phyloP scores from a whole-genome alignment of 1,140 invertebrate genomes.

The Drosophila rufa region DNA sequence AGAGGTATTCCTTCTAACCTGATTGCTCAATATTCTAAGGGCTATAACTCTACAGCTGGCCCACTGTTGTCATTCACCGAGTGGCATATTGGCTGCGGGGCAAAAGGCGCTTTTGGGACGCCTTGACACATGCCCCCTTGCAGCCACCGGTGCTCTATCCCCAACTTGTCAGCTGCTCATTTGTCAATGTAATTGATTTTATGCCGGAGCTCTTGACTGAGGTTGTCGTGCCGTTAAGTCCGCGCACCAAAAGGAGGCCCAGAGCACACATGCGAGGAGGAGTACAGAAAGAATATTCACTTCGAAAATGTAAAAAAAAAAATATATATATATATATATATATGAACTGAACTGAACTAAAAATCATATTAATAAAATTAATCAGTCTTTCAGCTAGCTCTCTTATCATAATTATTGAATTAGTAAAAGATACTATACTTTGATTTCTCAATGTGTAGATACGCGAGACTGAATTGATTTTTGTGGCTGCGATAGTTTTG shows the following conservation, averaged over 20 bases:
- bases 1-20: background rate
- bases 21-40: background rate
- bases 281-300: background rate
- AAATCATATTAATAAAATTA: too few species aligned
- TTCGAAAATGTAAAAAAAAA: too few species aligned
- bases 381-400: too few species aligned
- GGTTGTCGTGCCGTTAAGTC: slow-evolving; percentile 58
- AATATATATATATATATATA: too few species aligned
- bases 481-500: slow-evolving; percentile 30
- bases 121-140: slow-evolving; percentile 54
- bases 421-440: background rate
- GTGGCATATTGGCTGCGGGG: slow-evolving; percentile 48
- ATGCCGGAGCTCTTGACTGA: slow-evolving; percentile 78
- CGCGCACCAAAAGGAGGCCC: background rate
- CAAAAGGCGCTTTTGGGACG: slow-evolving; percentile 62
- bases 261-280: slow-evolving; percentile 1
- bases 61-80: slow-evolving; percentile 21
- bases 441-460: slow-evolving; percentile 7
- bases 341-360: background rate
- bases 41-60: background rate
- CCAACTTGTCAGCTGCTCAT: slow-evolving; percentile 79
- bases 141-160: slow-evolving; percentile 1
- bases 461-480: slow-evolving; percentile 39
- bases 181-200: slow-evolving; percentile 84
- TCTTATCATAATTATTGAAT: background rate